phyloP scores from a whole-genome alignment of 2,888 invertebrate genomes.

The Athetis lepigone region DNA sequence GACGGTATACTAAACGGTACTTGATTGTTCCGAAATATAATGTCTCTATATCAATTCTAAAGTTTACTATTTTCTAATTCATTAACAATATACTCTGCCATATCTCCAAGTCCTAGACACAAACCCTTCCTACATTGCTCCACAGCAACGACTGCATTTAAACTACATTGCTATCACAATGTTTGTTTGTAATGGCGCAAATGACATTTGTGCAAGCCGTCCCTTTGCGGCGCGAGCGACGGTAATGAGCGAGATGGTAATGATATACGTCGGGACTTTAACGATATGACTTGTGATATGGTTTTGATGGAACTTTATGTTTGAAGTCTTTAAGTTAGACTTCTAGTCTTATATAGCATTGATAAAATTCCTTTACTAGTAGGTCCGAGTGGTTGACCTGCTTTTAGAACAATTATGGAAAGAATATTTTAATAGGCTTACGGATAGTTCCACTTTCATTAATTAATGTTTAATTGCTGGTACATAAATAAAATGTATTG shows the following conservation, averaged over 20 bases:
- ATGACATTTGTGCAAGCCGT: constrained; percentile 43
- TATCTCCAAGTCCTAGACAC: neutral
- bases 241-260: constrained; percentile 48
- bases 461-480: constrained; percentile 11
- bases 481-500: constrained; percentile 6
- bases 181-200: constrained; percentile 44
- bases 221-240: constrained; percentile 24
- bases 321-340: neutral
- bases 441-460: neutral
- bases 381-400: neutral
- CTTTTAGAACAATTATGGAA: constrained; percentile 1
- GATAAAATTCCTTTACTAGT: neutral
- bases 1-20: too few relatives aligned
- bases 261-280: constrained; percentile 26
- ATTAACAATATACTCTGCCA: neutral
- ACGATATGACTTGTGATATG: constrained; percentile 13
- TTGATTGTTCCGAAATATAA: too few relatives aligned
- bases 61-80: neutral
- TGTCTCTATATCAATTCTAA: too few relatives aligned
- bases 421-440: neutral
- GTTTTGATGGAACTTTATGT: constrained; percentile 6
- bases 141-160: constrained; percentile 5
- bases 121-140: neutral
- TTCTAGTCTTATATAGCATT: neutral
- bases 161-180: constrained; percentile 35